Conservation (phyloP, 2,888 invertebrate genomes). For the Drosophila macrothrix region DNA sequence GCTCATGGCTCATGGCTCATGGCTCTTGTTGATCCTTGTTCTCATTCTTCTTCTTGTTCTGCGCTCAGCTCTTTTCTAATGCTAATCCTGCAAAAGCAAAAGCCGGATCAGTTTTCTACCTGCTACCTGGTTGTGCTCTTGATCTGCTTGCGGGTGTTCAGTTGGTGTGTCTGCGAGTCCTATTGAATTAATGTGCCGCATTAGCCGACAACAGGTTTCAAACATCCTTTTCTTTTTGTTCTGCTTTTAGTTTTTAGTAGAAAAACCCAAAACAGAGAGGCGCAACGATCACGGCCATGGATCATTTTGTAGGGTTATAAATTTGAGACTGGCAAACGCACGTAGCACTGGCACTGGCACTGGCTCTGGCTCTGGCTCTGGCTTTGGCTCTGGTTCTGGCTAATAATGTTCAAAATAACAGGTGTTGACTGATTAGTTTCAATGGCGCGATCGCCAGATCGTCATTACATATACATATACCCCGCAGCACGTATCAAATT, state of each 20-base stretch:
- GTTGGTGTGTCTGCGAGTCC: slow-evolving; percentile 42
- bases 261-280: slow-evolving; percentile 35
- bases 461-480: slow-evolving; percentile 6
- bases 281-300: slow-evolving; percentile 25
- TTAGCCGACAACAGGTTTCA: slow-evolving; percentile 71
- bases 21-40: slow-evolving; percentile 25
- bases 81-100: slow-evolving; percentile 60
- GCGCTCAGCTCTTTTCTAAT: slow-evolving; percentile 50
- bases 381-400: slow-evolving; percentile 7
- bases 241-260: slow-evolving; percentile 12
- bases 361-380: not conserved
- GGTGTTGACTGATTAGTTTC: slow-evolving; percentile 75
- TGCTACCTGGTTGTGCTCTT: slow-evolving; percentile 39
- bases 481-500: slow-evolving; percentile 67
- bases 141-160: slow-evolving; percentile 49
- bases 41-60: slow-evolving; percentile 7
- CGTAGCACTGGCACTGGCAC: slow-evolving; percentile 33
- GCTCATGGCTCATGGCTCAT: slow-evolving; percentile 22
- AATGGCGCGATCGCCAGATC: slow-evolving; percentile 32
- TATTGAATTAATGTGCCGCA: slow-evolving; percentile 74
- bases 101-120: slow-evolving; percentile 42
- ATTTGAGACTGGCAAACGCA: slow-evolving; percentile 35
- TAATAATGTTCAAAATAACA: slow-evolving; percentile 75
- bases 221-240: slow-evolving; percentile 40
- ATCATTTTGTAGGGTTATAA: slow-evolving; percentile 44